phyloP scores from a whole-genome alignment of 2,888 invertebrate genomes.

The Acanthopleura granulata region DNA sequence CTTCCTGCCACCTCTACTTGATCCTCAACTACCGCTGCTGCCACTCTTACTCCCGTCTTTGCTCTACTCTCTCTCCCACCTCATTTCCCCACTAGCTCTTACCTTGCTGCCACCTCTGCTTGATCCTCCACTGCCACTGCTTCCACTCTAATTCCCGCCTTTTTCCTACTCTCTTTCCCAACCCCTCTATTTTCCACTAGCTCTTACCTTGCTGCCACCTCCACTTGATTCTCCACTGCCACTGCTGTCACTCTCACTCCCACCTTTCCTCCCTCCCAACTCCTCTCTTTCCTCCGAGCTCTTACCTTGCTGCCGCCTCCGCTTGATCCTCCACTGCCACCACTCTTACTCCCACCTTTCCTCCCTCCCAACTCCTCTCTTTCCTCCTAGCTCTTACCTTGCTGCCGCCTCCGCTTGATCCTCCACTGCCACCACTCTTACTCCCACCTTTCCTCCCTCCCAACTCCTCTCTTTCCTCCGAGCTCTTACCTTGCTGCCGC shows the following conservation, averaged over 20 bases:
- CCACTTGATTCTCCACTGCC: not conserved
- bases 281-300: not conserved
- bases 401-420: slow-evolving; percentile 41
- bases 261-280: no score
- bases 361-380: no score
- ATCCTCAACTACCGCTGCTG: slow-evolving; percentile 50
- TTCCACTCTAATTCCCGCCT: slow-evolving; percentile 36
- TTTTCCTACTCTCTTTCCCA: no score
- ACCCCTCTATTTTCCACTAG: no score
- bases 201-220: no score
- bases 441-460: slow-evolving; percentile 69
- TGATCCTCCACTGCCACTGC: slow-evolving; percentile 51
- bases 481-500: no score
- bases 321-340: not conserved
- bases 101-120: slow-evolving; percentile 38
- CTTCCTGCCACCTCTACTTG: slow-evolving; percentile 39
- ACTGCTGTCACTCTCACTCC: slow-evolving; percentile 40
- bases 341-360: no score
- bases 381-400: slow-evolving; percentile 24
- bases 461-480: no score
- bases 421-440: slow-evolving; percentile 48
- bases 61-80: no score
- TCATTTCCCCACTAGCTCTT: not conserved
- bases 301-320: no score
- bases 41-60: no score